Conservation (phyloP, 2,797 vertebrate genomes). For the Lophotriccus pileatus region DNA sequence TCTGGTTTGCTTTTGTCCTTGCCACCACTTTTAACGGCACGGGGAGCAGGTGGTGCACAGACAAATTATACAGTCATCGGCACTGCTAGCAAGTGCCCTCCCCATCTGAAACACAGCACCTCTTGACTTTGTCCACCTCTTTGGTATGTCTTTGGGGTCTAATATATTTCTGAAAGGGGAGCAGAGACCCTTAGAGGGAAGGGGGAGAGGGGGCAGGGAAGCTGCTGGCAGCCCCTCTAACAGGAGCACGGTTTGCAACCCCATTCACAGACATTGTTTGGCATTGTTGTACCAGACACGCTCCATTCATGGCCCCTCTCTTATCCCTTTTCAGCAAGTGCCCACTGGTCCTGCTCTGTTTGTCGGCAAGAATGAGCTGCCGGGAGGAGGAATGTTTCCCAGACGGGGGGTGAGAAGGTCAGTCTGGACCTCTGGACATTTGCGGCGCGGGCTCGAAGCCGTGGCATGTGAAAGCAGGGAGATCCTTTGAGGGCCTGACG, state of each 20-base stretch:
- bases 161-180: neutral
- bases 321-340: constrained; percentile 75
- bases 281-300: constrained; percentile 41
- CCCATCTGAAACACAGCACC: neutral
- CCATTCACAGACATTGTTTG: constrained; percentile 30
- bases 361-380: constrained; percentile 69
- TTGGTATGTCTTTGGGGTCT: neutral
- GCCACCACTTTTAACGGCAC: neutral
- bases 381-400: constrained; percentile 74
- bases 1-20: neutral
- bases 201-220: constrained; percentile 20
- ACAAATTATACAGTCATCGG: rapidly evolving
- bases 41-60: neutral
- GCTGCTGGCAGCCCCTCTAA: constrained; percentile 31
- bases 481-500: constrained; percentile 36
- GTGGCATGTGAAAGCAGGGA: constrained; percentile 72
- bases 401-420: constrained; percentile 78
- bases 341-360: constrained; percentile 75
- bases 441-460: constrained; percentile 68
- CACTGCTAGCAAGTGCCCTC: neutral
- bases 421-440: constrained; percentile 87
- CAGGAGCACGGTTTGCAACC: constrained; percentile 24
- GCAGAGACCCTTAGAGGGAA: neutral
- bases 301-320: constrained; percentile 55
- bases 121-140: neutral